Conservation (phyloP, 2,888 invertebrate genomes). For the Syrista parreyssii region DNA sequence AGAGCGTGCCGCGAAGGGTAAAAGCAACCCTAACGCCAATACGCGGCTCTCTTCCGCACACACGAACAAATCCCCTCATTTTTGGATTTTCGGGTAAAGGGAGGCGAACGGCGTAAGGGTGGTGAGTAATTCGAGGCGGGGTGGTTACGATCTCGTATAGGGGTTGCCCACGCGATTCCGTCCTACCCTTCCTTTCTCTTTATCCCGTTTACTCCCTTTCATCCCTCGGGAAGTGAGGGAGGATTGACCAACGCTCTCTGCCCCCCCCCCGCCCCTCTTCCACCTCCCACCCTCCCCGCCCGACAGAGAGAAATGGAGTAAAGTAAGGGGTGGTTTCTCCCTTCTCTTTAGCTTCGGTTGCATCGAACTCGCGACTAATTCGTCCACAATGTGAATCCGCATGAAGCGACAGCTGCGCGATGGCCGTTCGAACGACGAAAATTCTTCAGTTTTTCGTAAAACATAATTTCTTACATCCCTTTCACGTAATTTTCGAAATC, state of each 20-base stretch:
- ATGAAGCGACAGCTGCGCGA: no score
- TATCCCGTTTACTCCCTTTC: conserved; percentile 28
- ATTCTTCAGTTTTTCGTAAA: no score
- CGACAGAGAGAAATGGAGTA: no score
- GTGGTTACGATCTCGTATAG: conserved; percentile 33
- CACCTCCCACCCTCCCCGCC: conserved; percentile 1
- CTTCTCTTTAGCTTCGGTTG: no score
- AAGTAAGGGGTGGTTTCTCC: no score
- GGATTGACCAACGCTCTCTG: conserved; percentile 28
- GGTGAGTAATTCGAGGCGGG: conserved; percentile 47
- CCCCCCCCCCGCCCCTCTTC: conserved; percentile 19
- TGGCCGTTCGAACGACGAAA: no score
- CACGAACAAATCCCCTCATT: conserved; percentile 56
- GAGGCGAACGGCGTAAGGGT: conserved; percentile 28
- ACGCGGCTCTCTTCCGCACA: conserved; percentile 38
- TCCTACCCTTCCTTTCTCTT: conserved; percentile 23
- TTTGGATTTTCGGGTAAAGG: conserved; percentile 57
- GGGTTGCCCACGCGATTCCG: conserved; percentile 35
- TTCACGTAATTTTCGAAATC: no score
- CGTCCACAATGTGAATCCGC: background rate
- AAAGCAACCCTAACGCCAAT: conserved; percentile 42
- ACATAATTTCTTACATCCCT: no score
- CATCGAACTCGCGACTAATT: background rate
- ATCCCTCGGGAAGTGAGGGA: conserved; percentile 23
- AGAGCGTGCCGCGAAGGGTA: background rate